These are phyloP conservation scores for Falco cherrug DNA, from an alignment of 2,797 vertebrate species.

Conservation along the genomic window DNA sequence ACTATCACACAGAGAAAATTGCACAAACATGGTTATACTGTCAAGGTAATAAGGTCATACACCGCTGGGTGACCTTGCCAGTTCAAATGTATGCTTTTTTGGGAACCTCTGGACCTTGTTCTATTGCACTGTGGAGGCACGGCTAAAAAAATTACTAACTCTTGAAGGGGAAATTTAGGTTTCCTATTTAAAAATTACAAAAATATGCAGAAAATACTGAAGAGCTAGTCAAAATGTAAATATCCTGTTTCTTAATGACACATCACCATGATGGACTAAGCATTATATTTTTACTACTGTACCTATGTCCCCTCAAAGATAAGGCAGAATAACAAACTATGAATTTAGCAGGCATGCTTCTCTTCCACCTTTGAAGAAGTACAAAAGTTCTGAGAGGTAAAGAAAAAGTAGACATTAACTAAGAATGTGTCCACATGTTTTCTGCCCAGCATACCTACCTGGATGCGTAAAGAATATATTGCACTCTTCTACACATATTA, in stretches of 20 bases:
- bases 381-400: not conserved
- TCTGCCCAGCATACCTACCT: not conserved
- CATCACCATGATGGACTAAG: not conserved
- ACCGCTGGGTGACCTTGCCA: fast-evolving
- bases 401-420: not conserved
- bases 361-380: not conserved
- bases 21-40: not conserved
- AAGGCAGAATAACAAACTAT: not conserved
- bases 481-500: not conserved
- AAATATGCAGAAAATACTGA: not conserved
- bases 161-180: not conserved
- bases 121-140: not conserved
- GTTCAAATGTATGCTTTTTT: not conserved
- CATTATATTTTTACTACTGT: not conserved
- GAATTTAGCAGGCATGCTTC: not conserved
- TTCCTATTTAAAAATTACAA: not conserved
- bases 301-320: not conserved
- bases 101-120: not conserved
- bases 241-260: not conserved
- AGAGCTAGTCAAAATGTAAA: not conserved
- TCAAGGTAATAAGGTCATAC: not conserved
- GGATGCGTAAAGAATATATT: not conserved
- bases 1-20: not conserved
- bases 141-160: not conserved
- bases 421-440: not conserved